Evolutionary conservation across 2,888 invertebrate genomes (phyloP), one percentile per base, ranked within the genome.

Genomic region (Dasysyrphus tricinctus): DNA sequence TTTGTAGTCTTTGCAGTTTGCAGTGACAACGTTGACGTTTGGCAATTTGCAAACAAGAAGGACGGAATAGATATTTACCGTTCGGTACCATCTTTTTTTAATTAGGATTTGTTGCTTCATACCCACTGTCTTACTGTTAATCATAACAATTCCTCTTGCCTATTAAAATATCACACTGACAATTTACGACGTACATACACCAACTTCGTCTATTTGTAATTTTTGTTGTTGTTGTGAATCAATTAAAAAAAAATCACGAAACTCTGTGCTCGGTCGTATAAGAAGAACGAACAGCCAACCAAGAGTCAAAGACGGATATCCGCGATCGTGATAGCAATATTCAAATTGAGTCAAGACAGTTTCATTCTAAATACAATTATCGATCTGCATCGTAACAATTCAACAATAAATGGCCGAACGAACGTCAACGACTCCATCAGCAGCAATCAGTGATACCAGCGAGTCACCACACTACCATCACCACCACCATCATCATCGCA

Each of bases 291-390:
- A 42, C 57, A 51, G 19, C 29, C 75, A 75, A 44, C 47, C 54
- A 51, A 69, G 51, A 65, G 14, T 56, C 72, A n/a, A 80, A 67
- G 79, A 86, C 86, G 86, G 86, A 86, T 86, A 86, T 86, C 86
- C 86, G 86, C 54, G 82, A 86, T 86, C 86, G 86, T 86, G 86
- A 82, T 79, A 74, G 54, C 59, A 78, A 82, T 79, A 72, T 70
- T 47, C 29, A 74, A 85, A 54, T 67, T 19, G 1, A 65, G 1
- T 39, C 29, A 69, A 42, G 29, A 73, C 76, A 76, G 44, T 75
- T 70, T 59, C 81, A 81, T 85, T 85, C 77, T 85, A 63, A 80
- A 77, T 80, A 73, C 61, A 84, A 84, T 77, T 56, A 77, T 77
- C 80, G 73, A 80, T 84, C 69, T 63, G 74, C 74, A 56, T 83